Percentiles rank a stretch among this genome's conserved stretches.
These are phyloP conservation scores for Colletes latitarsis DNA, from an alignment of 1,140 invertebrate genomes.

Conservation along the genomic window DNA sequence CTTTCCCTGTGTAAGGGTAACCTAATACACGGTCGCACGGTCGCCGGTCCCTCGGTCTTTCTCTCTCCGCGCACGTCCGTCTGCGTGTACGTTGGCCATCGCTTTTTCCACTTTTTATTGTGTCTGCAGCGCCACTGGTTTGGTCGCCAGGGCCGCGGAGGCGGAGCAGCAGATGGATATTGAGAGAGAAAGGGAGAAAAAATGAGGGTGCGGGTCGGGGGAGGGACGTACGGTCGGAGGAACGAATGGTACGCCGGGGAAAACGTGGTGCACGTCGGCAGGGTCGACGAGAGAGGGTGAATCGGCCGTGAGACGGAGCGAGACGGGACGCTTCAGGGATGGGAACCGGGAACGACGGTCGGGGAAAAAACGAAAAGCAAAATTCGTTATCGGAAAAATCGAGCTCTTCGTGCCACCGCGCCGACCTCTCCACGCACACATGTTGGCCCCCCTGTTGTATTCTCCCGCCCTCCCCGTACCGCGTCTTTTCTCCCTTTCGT, in stretches of 20 bases:
- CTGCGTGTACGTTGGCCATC: conserved; percentile 60
- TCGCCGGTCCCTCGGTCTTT: not conserved
- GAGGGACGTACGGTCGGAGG: not conserved
- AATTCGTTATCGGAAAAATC: conserved; percentile 79
- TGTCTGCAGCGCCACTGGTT: conserved; percentile 75
- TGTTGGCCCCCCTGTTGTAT: conserved; percentile 23
- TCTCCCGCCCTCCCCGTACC: conserved; percentile 16
- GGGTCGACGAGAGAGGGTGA: conserved; percentile 34
- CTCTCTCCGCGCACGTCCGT: conserved; percentile 60
- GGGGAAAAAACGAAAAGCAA: conserved; percentile 69
- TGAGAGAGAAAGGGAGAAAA: conserved; percentile 55
- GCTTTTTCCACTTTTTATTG: conserved; percentile 75
- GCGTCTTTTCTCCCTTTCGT: conserved; percentile 4
- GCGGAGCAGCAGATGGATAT: conserved; percentile 65
- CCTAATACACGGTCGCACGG: conserved; percentile 29
- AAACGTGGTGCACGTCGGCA: conserved; percentile 45
- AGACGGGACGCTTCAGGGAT: conserved; percentile 40
- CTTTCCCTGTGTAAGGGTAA: conserved; percentile 17
- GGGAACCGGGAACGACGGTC: conserved; percentile 42
- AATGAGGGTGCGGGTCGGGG: conserved; percentile 2
- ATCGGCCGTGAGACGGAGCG: conserved; percentile 56
- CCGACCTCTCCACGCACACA: conserved; percentile 59
- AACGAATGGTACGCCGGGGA: conserved; percentile 51
- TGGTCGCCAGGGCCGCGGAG: conserved; percentile 69
- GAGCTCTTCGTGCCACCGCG: conserved; percentile 66